A percentile compares a stretch with the other conserved stretches of the same genome.
Conservation (phyloP, 2,888 invertebrate genomes). For the Hemaris fuciformis region DNA sequence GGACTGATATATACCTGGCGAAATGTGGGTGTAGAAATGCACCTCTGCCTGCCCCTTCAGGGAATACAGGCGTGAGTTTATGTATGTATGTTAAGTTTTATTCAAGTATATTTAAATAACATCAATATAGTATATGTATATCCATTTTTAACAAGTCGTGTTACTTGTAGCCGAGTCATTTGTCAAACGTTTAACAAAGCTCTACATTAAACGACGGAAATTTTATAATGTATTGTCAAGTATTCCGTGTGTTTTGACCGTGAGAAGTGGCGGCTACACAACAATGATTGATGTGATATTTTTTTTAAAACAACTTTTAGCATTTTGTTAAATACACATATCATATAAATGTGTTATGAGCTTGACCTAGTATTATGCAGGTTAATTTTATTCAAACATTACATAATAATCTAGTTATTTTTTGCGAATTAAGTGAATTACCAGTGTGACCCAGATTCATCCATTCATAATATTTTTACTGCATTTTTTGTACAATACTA, state of each 20-base stretch:
- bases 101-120: background rate
- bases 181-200: background rate
- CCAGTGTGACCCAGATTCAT: too few relatives aligned
- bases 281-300: constrained; percentile 14
- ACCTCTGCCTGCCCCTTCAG: too few relatives aligned
- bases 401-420: too few relatives aligned
- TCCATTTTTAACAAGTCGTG: background rate
- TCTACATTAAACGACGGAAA: constrained; percentile 5
- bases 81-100: too few relatives aligned
- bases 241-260: constrained; percentile 8
- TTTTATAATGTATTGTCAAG: constrained; percentile 5
- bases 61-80: too few relatives aligned
- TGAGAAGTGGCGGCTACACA: constrained; percentile 11
- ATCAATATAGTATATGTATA: background rate
- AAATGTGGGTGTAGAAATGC: too few relatives aligned
- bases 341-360: background rate
- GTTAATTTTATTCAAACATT: too few relatives aligned
- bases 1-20: too few relatives aligned
- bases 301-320: background rate
- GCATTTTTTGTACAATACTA: too few relatives aligned
- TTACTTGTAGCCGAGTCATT: background rate
- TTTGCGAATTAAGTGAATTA: too few relatives aligned
- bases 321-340: background rate
- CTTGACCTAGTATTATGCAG: background rate
- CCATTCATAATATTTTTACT: too few relatives aligned